phyloP scores from a whole-genome alignment of 1,140 invertebrate species.

The Drosophila truncata region DNA sequence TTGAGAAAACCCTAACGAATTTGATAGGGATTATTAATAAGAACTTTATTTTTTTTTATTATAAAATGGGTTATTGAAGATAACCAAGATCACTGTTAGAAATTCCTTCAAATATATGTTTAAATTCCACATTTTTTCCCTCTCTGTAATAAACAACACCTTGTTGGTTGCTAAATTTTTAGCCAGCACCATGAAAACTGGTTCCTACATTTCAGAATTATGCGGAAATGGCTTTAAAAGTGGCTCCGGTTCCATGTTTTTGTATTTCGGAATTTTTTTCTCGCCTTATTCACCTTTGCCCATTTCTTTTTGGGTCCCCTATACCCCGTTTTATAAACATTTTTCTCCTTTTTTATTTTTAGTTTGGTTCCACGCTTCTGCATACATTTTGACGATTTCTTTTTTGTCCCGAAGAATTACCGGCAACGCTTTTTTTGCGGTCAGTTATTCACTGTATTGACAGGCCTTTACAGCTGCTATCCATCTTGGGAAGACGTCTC shows the following conservation, averaged over 20 bases:
- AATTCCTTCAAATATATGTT: too few species aligned
- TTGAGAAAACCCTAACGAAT: background rate
- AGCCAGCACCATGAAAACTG: slow-evolving; percentile 59
- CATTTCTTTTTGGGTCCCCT: slow-evolving; percentile 31
- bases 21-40: background rate
- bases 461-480: slow-evolving; percentile 48
- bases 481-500: slow-evolving; percentile 34
- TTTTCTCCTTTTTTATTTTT: slow-evolving; percentile 30
- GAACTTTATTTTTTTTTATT: background rate
- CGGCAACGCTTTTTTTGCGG: slow-evolving; percentile 39
- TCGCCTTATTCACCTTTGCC: slow-evolving; percentile 21
- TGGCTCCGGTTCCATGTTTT: slow-evolving; percentile 45
- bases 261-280: slow-evolving; percentile 22
- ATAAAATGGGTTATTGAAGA: background rate
- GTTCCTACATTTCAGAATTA: slow-evolving; percentile 72
- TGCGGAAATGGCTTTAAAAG: slow-evolving; percentile 72
- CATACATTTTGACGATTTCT: slow-evolving; percentile 65
- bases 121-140: background rate
- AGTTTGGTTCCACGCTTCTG: slow-evolving; percentile 17
- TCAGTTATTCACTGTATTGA: slow-evolving; percentile 62
- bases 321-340: slow-evolving; percentile 5
- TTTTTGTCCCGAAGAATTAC: slow-evolving; percentile 43
- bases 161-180: slow-evolving; percentile 48
- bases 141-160: slow-evolving; percentile 19
- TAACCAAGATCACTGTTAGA: background rate